Evolutionary conservation across 2,888 invertebrate species (phyloP).

Genomic region (Drosophila nr. fundita): DNA sequence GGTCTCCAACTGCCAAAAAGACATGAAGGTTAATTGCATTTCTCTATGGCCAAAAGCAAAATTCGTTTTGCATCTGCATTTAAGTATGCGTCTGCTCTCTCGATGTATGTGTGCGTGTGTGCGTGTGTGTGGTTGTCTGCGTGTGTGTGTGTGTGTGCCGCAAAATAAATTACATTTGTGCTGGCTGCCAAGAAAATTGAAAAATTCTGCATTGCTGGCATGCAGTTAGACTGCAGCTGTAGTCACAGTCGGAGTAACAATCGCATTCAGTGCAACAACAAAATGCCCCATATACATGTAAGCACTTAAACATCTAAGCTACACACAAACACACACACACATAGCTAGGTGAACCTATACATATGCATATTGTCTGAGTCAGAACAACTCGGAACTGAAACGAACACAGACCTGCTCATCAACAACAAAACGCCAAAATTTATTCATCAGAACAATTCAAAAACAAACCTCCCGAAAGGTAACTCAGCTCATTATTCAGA

Average conservation of each 20-base stretch:
- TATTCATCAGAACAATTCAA: constrained; percentile 7
- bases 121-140: constrained; percentile 13
- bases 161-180: constrained; percentile 72
- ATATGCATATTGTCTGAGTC: constrained; percentile 10
- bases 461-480: not conserved
- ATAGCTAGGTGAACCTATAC: constrained; percentile 1
- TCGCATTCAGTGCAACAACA: constrained; percentile 9
- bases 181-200: constrained; percentile 73
- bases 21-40: constrained; percentile 78
- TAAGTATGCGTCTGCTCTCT: constrained; percentile 12
- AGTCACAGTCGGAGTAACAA: constrained; percentile 37
- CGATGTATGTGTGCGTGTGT: not conserved
- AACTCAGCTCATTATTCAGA: not conserved
- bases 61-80: constrained; percentile 50
- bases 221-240: constrained; percentile 52
- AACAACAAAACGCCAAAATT: constrained; percentile 1
- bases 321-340: constrained; percentile 1
- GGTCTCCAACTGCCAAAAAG: constrained; percentile 72
- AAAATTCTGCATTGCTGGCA: constrained; percentile 66
- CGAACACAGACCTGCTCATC: not conserved
- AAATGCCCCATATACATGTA: not conserved
- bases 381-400: not conserved
- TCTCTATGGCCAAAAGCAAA: constrained; percentile 48
- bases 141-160: constrained; percentile 11
- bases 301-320: not conserved